phyloP scores from a whole-genome alignment of 1,140 invertebrate genomes.

The Leptinotarsa undecemlineata region DNA sequence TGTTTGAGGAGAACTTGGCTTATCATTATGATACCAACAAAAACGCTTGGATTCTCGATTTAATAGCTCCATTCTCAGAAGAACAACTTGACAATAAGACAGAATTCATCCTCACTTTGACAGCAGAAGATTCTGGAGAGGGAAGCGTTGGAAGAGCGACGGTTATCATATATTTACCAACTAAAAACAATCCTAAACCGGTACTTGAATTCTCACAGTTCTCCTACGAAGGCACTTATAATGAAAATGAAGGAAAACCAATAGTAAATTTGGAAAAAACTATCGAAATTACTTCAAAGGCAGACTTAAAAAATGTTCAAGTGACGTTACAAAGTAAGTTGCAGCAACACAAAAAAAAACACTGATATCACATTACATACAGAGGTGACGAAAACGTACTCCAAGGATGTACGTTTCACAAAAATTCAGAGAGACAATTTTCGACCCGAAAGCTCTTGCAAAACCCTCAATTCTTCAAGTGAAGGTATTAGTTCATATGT shows the following conservation, averaged over 20 bases:
- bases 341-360: not conserved
- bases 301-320: not conserved
- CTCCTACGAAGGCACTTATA: not conserved
- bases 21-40: not conserved
- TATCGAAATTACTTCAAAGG: not conserved
- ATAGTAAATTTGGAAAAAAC: not conserved
- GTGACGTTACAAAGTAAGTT: not conserved
- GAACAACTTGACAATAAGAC: constrained; percentile 10
- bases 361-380: too few relatives aligned
- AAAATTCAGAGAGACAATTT: too few relatives aligned
- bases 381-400: too few relatives aligned
- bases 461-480: too few relatives aligned
- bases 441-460: too few relatives aligned
- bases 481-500: too few relatives aligned
- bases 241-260: not conserved
- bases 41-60: not conserved
- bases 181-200: not conserved
- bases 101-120: constrained; percentile 28
- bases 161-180: constrained; percentile 24
- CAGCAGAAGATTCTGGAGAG: constrained; percentile 14
- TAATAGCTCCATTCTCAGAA: not conserved
- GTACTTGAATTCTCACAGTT: constrained; percentile 13
- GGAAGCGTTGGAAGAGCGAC: not conserved
- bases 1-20: not conserved
- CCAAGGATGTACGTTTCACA: too few relatives aligned